Conservation (phyloP, 2,113 vertebrate genomes). For the Dermatemys mawii region DNA sequence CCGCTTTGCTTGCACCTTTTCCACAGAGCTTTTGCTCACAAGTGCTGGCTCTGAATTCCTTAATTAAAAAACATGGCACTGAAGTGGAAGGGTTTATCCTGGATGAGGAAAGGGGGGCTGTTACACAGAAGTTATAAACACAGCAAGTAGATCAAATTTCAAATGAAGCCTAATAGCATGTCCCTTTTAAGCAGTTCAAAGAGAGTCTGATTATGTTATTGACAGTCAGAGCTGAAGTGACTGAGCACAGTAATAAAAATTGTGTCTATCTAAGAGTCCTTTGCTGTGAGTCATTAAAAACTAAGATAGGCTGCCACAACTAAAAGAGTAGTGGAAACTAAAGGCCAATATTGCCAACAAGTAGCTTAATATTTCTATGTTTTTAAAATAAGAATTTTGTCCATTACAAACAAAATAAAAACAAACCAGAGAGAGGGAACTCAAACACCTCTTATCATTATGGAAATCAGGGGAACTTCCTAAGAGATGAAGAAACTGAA, state of each 20-base stretch:
- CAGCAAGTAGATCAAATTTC: conserved; percentile 43
- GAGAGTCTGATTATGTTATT: not conserved
- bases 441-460: not conserved
- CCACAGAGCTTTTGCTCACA: conserved; percentile 4
- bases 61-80: not conserved
- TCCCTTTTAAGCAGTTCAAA: not conserved
- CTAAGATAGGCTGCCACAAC: not conserved
- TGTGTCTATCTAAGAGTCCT: not conserved
- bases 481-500: not conserved
- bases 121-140: not conserved
- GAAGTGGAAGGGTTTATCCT: not conserved
- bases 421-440: rapidly evolving
- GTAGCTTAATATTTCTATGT: not conserved
- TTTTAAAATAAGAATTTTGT: not conserved
- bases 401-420: not conserved
- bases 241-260: not conserved
- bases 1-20: not conserved
- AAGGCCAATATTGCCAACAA: not conserved
- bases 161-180: not conserved
- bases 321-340: not conserved
- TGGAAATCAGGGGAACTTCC: not conserved
- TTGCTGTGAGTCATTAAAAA: rapidly evolving
- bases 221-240: not conserved
- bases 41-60: not conserved
- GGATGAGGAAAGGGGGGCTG: conserved; percentile 13